Conservation (phyloP, 2,113 vertebrate species). For the Gnathonemus longibarbis region DNA sequence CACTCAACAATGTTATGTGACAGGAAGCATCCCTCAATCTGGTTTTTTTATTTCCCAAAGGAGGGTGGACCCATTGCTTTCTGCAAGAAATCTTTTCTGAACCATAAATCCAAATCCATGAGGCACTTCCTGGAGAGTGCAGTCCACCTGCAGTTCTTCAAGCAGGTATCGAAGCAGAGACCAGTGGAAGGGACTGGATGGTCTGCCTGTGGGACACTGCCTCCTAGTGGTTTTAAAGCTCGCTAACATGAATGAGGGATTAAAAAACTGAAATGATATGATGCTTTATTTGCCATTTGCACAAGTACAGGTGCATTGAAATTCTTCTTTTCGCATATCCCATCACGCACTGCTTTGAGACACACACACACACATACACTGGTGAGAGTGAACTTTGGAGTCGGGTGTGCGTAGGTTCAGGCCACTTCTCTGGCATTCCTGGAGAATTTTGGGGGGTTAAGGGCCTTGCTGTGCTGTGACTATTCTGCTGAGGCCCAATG, state of each 20-base stretch:
- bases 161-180: constrained; percentile 60
- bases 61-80: constrained; percentile 67
- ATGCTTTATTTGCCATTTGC: neutral
- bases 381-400: too few species aligned
- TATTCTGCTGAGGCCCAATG: neutral
- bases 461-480: neutral
- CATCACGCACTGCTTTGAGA: neutral
- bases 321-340: neutral
- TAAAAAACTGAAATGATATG: neutral
- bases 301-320: neutral
- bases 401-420: neutral
- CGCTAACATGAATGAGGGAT: neutral
- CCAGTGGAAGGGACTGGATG: neutral
- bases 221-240: neutral
- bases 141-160: constrained; percentile 79
- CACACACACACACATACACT: neutral
- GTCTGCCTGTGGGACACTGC: neutral
- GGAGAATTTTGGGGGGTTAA: neutral
- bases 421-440: neutral
- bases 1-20: neutral
- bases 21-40: neutral
- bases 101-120: constrained; percentile 65
- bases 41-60: neutral
- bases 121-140: constrained; percentile 71
- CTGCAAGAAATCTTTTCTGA: constrained; percentile 67